Base-by-base conservation (phyloP, 2,797 vertebrate genomes). In the Hydrophis major region DNA sequence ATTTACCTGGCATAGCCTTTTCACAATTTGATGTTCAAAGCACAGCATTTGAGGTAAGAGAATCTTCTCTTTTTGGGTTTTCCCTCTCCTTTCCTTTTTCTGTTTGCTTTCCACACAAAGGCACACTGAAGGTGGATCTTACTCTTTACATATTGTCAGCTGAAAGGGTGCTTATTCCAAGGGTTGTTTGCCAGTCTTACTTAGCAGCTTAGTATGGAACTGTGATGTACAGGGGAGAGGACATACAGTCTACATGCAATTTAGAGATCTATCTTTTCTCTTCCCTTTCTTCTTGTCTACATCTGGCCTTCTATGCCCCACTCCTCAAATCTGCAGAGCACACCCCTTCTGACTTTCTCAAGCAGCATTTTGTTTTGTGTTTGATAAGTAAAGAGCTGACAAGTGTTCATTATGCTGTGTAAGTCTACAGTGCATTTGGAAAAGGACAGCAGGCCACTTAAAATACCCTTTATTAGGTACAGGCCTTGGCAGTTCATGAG, bases 11-110 rank as follows among this genome's bases (percentile, higher is more conserved):
- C 86, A 89, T 11, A 60, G 32, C 89, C 89, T 86, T 92, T 0
- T 8, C 1, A 0, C 87, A 53, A 57, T 91, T 50, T 0, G 86
- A 50, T 92, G 89, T 87, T 95, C 90, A 90, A 92, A 87, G 93
- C 94, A 50, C 95, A 53, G 92, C 94, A 93, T 88, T 0, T 28
- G 55, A 96, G 96, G 96, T 97, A 97, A 97, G 96, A 0, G 78
- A 95, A 92, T 87, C 93, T 92, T 53, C n/a, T 55, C 18, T 87
- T 12, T 66, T n/a, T 22, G 87, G 50, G 11, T 20, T 32, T 55
- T 22, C 56, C 14, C 7, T 57, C 83, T 53, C 50, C 63, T 18
- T 55, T 25, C 27, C 22, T 28, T 27, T 4, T 7, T 59, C 63
- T 59, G 25, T 87, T 6, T 63, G 6, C 89, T 93, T 2, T 56